These are phyloP conservation scores for Grammomys surdaster DNA, from an alignment of 2,113 vertebrate genomes.

Conservation along the genomic window DNA sequence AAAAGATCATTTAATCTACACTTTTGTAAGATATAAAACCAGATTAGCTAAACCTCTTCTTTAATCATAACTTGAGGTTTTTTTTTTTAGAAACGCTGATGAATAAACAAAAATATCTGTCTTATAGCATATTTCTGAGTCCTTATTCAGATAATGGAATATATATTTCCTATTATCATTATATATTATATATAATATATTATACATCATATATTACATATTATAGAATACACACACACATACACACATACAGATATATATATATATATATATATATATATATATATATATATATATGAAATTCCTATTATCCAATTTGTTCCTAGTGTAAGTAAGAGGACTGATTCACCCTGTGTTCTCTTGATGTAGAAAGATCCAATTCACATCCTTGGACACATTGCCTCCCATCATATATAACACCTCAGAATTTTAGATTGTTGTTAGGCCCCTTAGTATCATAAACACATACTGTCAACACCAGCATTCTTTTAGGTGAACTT, in stretches of 20 bases:
- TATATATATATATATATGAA: slow-evolving; percentile 16
- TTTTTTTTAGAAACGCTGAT: not conserved
- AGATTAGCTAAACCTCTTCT: not conserved
- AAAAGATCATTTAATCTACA: slow-evolving; percentile 44
- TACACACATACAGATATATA: not conserved
- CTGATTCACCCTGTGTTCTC: slow-evolving; percentile 8
- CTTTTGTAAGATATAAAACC: slow-evolving; percentile 9
- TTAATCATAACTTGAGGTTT: slow-evolving; percentile 11
- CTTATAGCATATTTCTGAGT: slow-evolving; percentile 9
- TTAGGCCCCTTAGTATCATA: not conserved
- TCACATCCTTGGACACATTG: not conserved
- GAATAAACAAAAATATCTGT: slow-evolving; percentile 9
- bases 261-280: not conserved
- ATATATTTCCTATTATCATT: not conserved
- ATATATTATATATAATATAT: too few relatives aligned
- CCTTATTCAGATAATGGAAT: not conserved
- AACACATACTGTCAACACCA: not conserved
- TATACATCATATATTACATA: too few relatives aligned
- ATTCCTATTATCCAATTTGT: not conserved
- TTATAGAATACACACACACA: too few relatives aligned
- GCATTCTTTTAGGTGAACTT: not conserved
- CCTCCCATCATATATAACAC: not conserved
- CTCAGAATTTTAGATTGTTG: slow-evolving; percentile 21
- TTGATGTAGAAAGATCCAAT: slow-evolving; percentile 15
- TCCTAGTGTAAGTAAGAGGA: not conserved